These are phyloP conservation scores for Troides aeacus DNA, from an alignment of 2,888 invertebrate genomes.

Conservation along the genomic window DNA sequence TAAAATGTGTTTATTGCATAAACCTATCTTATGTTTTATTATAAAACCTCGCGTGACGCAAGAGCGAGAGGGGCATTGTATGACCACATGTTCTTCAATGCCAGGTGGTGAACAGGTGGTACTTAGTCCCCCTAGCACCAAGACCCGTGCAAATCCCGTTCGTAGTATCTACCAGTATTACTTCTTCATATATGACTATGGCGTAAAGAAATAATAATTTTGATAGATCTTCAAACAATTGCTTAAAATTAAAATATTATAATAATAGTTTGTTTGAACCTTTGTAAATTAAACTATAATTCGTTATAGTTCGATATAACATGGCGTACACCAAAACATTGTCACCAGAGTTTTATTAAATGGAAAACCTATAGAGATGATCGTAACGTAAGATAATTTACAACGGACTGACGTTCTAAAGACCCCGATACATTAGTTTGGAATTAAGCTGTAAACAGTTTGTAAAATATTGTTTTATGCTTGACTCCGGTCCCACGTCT, in stretches of 20 bases:
- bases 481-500: conserved; percentile 4
- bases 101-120: conserved; percentile 33
- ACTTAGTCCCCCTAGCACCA: conserved; percentile 8
- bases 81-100: conserved; percentile 11
- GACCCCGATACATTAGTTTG: conserved; percentile 7
- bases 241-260: no score
- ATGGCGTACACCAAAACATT: background rate
- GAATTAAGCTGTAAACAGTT: conserved; percentile 15
- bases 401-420: background rate
- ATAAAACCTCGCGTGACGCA: background rate
- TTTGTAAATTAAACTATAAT: no score
- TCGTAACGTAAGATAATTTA: background rate
- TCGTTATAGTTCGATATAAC: no score
- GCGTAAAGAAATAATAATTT: background rate
- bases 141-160: conserved; percentile 4
- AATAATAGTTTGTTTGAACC: no score
- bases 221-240: background rate
- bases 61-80: conserved; percentile 3
- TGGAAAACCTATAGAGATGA: background rate
- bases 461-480: conserved; percentile 24
- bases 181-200: background rate
- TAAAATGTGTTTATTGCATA: background rate
- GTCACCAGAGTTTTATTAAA: background rate
- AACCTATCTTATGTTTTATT: background rate
- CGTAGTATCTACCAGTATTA: conserved; percentile 1